Evolutionary conservation across 2,797 vertebrate genomes (phyloP), one percentile per base, ranked within the genome.

Genomic region (Silurus aristotelis): DNA sequence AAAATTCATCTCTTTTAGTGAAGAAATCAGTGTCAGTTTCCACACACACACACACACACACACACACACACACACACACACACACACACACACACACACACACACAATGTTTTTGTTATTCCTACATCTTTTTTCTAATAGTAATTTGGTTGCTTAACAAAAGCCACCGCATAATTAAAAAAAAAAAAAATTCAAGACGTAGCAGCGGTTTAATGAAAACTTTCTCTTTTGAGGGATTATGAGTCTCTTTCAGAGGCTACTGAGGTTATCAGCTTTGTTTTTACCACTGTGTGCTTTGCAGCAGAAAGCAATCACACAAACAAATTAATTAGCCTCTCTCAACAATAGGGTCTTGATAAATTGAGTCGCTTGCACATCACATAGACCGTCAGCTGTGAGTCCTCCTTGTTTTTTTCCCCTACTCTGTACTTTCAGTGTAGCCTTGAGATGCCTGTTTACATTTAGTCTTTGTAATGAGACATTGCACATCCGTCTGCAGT

Each of bases 241-340:
- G 70, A 87, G 88, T 87, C 86, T 87, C 75, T 87, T 83, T 88
- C 75, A 73, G 84, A 87, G 84, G 87, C 88, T 84, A 86, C 38
- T 6, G 85, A 84, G 88, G 89, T 90, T 90, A 90, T 91, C 89
- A 25, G 90, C 76, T 82, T 88, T 90, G 90, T 89, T 85, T 89
- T 87, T 83, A 84, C 80, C 87, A n/a, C 43, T 56, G 55, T 85
- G 87, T 72, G 84, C 79, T 82, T 87, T 87, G 87, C 89, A 87
- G 84, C 93, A 93, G 84, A 83, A 94, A 93, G 91, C 94, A 95
- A 95, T 95, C 93, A 94, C 93, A 94, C 93, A 95, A 95, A 95
- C 94, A 95, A 95, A 95, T 95, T 93, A 95, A 95, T 95, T 95
- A 94, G 92, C 92, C 92, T 92, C 88, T 91, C 86, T 85, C 82